Evolutionary conservation across 2,797 vertebrate genomes (phyloP), one percentile per base, ranked within the genome.

Genomic region (Eulemur albifrons): DNA sequence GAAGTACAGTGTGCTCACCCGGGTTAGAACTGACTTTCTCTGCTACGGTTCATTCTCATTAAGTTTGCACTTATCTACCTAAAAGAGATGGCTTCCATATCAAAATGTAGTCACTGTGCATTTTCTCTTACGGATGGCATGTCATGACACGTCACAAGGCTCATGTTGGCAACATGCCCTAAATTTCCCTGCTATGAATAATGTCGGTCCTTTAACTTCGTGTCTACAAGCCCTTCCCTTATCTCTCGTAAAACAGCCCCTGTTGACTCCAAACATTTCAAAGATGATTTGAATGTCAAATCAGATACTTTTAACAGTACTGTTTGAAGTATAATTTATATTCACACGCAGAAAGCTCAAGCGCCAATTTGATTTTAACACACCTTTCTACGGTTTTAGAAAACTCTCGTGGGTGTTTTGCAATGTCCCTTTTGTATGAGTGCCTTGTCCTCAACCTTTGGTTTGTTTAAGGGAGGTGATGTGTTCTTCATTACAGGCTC

Each of bases 61-160:
- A 45, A 48, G 35, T 45, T 87, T 18, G 35, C 14, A 43, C 21
- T 77, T 12, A 38, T 25, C 27, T 38, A 38, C 82, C 61, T 48
- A 43, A 32, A 48, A 35, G 27, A 93, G 20, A 21, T 10, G 0
- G 23, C 27, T 11, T 83, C n/a, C 61, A 13, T 8, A 57, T 45
- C 50, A 54, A 48, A 76, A 32, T 9, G 30, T 15, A 13, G 48
- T 50, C 59, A 15, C 65, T 8, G 54, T n/a, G 12, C 20, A 2
- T 45, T 45, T 91, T 38, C 54, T 81, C 50, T 61, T 77, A 40
- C 5, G 52, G 61, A 21, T 18, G 14, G 35, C 0, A 10, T 2
- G 13, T 11, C 30, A 5, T 0, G 13, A 21, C 2, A 5, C 10
- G 4, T 61, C 15, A 0, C 7, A 6, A 89, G 23, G 20, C 40